A percentile compares a stretch with the other conserved stretches of the same genome.
phyloP scores from a whole-genome alignment of 2,113 vertebrate genomes.

The Tragelaphus scriptus region DNA sequence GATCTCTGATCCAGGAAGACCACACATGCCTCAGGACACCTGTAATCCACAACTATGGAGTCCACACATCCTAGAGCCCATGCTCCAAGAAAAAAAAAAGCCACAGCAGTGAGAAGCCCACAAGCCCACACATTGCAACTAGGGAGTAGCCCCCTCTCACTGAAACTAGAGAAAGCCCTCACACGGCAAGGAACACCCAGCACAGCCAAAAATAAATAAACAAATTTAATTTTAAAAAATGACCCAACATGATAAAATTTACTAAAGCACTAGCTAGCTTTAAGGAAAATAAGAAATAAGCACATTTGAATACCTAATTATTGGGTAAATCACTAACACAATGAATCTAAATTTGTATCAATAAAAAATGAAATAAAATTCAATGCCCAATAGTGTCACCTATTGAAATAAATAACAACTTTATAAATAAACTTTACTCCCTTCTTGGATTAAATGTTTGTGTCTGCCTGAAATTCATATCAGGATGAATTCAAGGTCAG shows the following conservation, averaged over 20 bases:
- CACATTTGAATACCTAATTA: background rate
- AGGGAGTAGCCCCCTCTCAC: accelerated
- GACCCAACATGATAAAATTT: background rate
- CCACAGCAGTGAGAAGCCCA: background rate
- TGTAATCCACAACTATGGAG: background rate
- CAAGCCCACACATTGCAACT: background rate
- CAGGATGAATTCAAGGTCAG: too few species aligned
- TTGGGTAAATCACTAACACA: background rate
- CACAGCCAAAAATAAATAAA: background rate
- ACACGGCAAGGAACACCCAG: background rate
- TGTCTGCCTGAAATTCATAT: background rate
- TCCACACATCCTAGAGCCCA: background rate
- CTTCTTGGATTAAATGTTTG: background rate
- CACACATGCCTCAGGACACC: background rate
- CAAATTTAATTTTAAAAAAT: background rate
- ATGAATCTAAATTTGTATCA: background rate
- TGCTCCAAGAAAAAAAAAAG: background rate
- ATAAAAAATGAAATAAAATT: background rate
- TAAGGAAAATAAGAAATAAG: background rate
- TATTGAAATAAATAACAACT: background rate
- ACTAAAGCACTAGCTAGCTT: background rate
- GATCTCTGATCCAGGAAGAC: background rate
- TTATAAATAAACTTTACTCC: background rate
- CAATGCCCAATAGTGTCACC: background rate
- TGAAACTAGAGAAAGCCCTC: background rate